Percentiles rank a stretch among this genome's conserved stretches.
phyloP scores from a whole-genome alignment of 2,888 invertebrate genomes.

The Oxytorus armatus region DNA sequence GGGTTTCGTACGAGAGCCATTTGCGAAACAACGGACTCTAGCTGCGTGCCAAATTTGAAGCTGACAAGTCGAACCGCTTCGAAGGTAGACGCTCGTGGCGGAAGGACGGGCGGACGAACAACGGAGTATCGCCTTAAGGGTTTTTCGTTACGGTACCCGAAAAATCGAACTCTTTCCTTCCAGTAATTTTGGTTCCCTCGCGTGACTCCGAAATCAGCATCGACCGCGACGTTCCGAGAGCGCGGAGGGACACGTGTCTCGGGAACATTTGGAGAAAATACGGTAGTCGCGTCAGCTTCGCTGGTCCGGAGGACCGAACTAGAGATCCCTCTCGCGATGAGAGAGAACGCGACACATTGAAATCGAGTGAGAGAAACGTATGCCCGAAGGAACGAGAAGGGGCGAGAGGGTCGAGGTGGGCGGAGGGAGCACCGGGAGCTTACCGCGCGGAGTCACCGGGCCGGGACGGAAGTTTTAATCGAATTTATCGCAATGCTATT shows the following conservation, averaged over 20 bases:
- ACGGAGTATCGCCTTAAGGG: too few relatives aligned
- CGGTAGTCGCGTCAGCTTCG: conserved; percentile 50
- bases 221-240: conserved; percentile 3
- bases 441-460: conserved; percentile 75
- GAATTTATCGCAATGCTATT: conserved; percentile 84
- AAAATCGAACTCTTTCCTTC: too few relatives aligned
- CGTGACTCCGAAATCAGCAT: neutral
- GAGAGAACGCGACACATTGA: conserved; percentile 36
- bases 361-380: conserved; percentile 52
- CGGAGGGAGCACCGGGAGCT: conserved; percentile 63
- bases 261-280: conserved; percentile 45
- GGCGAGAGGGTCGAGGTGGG: conserved; percentile 57
- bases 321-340: conserved; percentile 12
- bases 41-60: too few relatives aligned
- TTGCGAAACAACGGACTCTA: too few relatives aligned
- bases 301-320: conserved; percentile 29
- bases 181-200: neutral
- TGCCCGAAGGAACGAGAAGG: conserved; percentile 51
- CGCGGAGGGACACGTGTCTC: conserved; percentile 31
- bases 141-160: too few relatives aligned
- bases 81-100: too few relatives aligned
- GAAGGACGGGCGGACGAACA: neutral
- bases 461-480: conserved; percentile 82
- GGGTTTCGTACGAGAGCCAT: too few relatives aligned
- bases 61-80: too few relatives aligned